These are phyloP conservation scores for Platyscapa corneri DNA, from an alignment of 1,140 invertebrate species.

Conservation along the genomic window DNA sequence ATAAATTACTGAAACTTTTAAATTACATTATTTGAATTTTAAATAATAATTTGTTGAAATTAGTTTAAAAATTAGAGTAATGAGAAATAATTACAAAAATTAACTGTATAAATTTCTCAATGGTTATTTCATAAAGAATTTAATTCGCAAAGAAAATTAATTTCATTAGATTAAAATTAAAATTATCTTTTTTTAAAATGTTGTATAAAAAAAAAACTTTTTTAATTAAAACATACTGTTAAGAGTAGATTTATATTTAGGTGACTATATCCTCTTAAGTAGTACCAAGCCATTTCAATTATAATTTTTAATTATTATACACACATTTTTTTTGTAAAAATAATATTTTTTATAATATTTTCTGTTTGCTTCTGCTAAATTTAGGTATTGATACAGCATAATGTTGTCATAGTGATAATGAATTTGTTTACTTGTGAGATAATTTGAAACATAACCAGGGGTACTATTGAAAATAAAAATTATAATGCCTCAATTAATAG, in stretches of 20 bases:
- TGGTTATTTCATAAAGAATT: background rate
- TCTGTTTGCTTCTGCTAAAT: conserved; percentile 11
- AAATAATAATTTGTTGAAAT: background rate
- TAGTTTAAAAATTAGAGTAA: background rate
- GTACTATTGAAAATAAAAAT: background rate
- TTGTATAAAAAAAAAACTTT: background rate
- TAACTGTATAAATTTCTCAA: background rate
- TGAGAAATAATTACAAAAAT: no score
- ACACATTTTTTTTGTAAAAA: background rate
- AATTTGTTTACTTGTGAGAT: conserved; percentile 36
- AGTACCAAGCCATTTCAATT: background rate
- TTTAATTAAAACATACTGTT: background rate
- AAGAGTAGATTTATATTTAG: background rate
- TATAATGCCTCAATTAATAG: conserved; percentile 56
- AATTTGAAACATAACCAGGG: background rate
- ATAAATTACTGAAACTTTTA: background rate
- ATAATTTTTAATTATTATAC: background rate
- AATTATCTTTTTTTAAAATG: background rate
- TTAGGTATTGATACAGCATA: conserved; percentile 1
- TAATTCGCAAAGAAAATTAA: background rate
- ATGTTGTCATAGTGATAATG: conserved; percentile 46
- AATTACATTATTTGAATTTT: background rate
- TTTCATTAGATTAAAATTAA: no score
- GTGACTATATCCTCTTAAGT: background rate
- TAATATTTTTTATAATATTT: conserved; percentile 3